Evolutionary conservation across 1,140 invertebrate genomes (phyloP).

Genomic region (Temnothorax curvispinosus): DNA sequence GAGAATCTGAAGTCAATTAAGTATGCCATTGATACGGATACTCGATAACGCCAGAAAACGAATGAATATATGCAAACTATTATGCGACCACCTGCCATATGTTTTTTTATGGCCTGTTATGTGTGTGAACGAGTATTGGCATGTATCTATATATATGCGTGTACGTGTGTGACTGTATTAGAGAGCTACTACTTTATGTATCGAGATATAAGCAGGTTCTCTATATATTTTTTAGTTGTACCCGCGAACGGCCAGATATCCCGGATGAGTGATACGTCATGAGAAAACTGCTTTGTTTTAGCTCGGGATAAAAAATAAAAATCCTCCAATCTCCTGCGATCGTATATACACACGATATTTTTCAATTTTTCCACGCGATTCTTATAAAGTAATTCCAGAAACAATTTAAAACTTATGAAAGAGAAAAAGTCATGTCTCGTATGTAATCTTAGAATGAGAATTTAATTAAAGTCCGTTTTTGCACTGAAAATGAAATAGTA

Average conservation of each 20-base stretch:
- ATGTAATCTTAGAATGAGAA: neutral
- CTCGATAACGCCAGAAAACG: constrained; percentile 76
- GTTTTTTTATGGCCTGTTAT: constrained; percentile 40
- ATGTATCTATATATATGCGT: neutral
- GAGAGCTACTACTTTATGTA: neutral
- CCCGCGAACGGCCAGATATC: constrained; percentile 6
- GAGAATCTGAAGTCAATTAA: constrained; percentile 82
- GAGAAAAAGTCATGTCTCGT: neutral
- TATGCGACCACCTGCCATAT: constrained; percentile 73
- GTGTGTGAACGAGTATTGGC: constrained; percentile 36
- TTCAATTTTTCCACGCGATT: constrained; percentile 1
- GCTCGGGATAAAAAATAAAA: neutral
- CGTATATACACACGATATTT: neutral
- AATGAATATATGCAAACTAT: constrained; percentile 81
- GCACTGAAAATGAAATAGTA: neutral
- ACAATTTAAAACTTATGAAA: neutral
- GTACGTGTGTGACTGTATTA: neutral
- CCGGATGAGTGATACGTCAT: constrained; percentile 23
- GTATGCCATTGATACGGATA: constrained; percentile 72
- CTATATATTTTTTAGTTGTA: constrained; percentile 25
- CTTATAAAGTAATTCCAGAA: neutral
- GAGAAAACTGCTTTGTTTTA: constrained; percentile 15
- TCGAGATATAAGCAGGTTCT: constrained; percentile 14
- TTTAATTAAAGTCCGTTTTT: neutral
- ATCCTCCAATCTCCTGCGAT: neutral